Percentiles rank a stretch among this genome's conserved stretches.
Conservation (phyloP, 53 echinoderm and acorn worm genomes). For the Echinometra lucunter region DNA sequence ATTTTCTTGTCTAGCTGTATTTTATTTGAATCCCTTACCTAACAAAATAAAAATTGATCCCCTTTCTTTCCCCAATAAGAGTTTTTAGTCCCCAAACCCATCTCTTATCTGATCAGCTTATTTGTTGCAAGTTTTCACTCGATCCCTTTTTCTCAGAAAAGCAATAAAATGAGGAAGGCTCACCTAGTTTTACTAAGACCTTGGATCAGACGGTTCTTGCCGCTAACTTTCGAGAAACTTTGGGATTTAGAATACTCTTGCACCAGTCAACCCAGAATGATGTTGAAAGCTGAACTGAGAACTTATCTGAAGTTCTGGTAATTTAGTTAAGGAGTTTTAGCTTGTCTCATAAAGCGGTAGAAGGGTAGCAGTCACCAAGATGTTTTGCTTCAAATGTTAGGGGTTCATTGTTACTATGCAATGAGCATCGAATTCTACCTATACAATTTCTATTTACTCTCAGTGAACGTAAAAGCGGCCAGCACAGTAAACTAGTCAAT, state of each 20-base stretch:
- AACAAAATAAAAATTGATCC: neutral
- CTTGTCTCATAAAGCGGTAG: no score
- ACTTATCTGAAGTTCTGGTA: no score
- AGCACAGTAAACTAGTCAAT: no score
- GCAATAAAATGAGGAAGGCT: neutral
- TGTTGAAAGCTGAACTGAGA: no score
- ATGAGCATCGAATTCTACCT: no score
- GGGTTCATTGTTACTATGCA: no score
- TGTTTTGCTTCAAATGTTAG: no score
- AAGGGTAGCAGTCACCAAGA: no score
- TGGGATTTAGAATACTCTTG: neutral
- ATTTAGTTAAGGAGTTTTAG: no score
- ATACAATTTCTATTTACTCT: no score
- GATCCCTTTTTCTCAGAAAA: neutral
- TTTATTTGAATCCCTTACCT: neutral
- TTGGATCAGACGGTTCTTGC: neutral
- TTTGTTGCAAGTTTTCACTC: neutral
- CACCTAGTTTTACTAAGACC: neutral
- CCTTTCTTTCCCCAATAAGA: neutral
- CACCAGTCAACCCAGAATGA: neutral
- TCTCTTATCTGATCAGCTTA: slow-evolving; percentile 1
- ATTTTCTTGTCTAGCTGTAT: neutral
- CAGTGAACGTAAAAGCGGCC: no score
- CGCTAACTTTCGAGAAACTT: neutral
- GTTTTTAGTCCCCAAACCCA: neutral